phyloP scores from a whole-genome alignment of 1,140 invertebrate genomes.

The Calliopsis andreniformis region DNA sequence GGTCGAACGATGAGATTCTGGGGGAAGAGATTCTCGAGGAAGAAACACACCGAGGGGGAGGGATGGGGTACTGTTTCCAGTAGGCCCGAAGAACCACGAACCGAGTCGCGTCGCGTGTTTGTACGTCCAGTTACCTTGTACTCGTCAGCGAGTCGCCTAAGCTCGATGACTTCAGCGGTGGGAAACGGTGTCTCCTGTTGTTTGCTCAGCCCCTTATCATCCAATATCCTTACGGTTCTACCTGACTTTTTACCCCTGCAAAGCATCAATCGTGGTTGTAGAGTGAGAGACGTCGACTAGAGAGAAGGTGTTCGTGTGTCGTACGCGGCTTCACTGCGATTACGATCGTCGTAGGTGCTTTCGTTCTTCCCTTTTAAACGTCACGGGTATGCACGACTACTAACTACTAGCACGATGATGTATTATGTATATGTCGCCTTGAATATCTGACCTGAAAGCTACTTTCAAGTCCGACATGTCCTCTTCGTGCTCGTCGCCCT shows the following conservation, averaged over 20 bases:
- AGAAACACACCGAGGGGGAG: neutral
- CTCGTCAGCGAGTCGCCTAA: slow-evolving; percentile 94
- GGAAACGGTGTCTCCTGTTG: slow-evolving; percentile 73
- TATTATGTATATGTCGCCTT: neutral
- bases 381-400: neutral
- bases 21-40: neutral
- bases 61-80: neutral
- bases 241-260: slow-evolving; percentile 76
- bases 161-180: slow-evolving; percentile 86
- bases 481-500: slow-evolving; percentile 82
- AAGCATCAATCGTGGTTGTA: slow-evolving; percentile 67
- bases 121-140: slow-evolving; percentile 87
- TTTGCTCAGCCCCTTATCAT: slow-evolving; percentile 68
- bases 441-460: slow-evolving; percentile 77
- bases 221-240: slow-evolving; percentile 76
- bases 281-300: neutral
- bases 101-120: neutral
- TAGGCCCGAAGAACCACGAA: slow-evolving; percentile 11
- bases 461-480: slow-evolving; percentile 72
- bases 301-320: neutral
- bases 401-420: neutral
- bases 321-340: slow-evolving; percentile 58
- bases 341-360: slow-evolving; percentile 72
- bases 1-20: neutral
- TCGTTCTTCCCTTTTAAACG: slow-evolving; percentile 1